Evolutionary conservation across 1,140 invertebrate species (phyloP), one percentile per base, ranked within the genome.

Genomic region (Littorina saxatilis): DNA sequence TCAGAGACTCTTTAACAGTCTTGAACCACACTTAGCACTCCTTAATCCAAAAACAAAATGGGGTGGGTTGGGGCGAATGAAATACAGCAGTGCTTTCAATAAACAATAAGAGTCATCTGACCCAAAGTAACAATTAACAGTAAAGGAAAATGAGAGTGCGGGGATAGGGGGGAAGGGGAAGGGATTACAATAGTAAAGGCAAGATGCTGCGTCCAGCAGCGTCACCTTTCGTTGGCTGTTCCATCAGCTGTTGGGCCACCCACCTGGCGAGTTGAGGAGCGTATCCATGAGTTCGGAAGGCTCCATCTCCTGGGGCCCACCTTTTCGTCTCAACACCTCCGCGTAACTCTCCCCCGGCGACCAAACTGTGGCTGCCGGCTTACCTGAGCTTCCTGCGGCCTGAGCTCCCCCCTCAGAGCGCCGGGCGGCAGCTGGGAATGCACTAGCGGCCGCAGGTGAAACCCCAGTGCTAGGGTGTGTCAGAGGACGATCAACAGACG

Each of bases 331-430:
- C 80, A 90, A 84, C 75, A 88, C 84, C 63, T 87, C 84, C n/a
- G 90, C 90, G 75, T 89, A 91, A 85, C 87, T 89, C 70, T 85
- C 84, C 47, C 72, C 73, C 32, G 66, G 35, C 43, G 58, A 74
- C 58, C 50, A 47, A 63, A 66, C 77, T 79, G 63, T 72, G 83
- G 85, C 79, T 75, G 83, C 58, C 79, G 66, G 66, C 89, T 90
- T 90, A 90, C 89, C 89, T 90, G 87, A 77, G 32, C 83, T 82
- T 73, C 76, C 81, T 68, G 81, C 39, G 72, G 87, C 66, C 58
- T 79, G 75, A 80, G 47, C 74, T 82, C 84, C 70, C 73, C 81
- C 63, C 81, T 83, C 72, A 58, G 82, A 61, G 63, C 82, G 61
- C 58, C 75, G 37, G 84, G 88, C 68, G 79, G 73, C 82, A 83